Percentiles rank a stretch among this genome's conserved stretches.
Evolutionary conservation across 2,888 invertebrate species (phyloP).

Genomic region (Drosophila neutralis): DNA sequence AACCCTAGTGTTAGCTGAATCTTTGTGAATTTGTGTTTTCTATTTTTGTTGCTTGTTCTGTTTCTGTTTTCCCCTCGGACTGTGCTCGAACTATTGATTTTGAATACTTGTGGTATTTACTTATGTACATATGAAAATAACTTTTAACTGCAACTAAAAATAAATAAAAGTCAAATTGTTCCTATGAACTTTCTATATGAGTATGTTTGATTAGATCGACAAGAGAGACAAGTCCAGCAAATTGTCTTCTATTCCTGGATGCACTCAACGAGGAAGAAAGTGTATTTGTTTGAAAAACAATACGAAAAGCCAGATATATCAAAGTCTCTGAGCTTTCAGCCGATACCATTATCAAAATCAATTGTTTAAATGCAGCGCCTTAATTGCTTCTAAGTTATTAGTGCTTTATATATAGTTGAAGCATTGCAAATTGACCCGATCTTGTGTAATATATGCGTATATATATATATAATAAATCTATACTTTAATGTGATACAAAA

Average conservation of each 20-base stretch:
- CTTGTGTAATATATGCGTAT: slow-evolving; percentile 67
- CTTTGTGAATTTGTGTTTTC: slow-evolving; percentile 33
- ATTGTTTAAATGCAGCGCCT: slow-evolving; percentile 23
- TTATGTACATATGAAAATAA: slow-evolving; percentile 22
- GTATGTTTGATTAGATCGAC: slow-evolving; percentile 7
- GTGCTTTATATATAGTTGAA: slow-evolving; percentile 61
- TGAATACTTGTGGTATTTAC: slow-evolving; percentile 25
- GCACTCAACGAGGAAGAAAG: not conserved
- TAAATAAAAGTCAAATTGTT: slow-evolving; percentile 27
- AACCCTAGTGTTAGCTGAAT: slow-evolving; percentile 64
- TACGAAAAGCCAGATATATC: not conserved
- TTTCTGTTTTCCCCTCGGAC: slow-evolving; percentile 18
- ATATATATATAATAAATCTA: slow-evolving; percentile 42
- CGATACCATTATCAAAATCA: slow-evolving; percentile 24
- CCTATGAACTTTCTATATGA: slow-evolving; percentile 18
- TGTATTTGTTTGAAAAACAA: not conserved
- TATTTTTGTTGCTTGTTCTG: slow-evolving; percentile 11
- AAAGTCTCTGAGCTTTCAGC: not conserved
- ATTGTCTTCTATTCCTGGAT: not conserved
- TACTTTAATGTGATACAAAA: slow-evolving; percentile 77
- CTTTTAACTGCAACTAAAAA: slow-evolving; percentile 10
- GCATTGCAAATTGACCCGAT: slow-evolving; percentile 21
- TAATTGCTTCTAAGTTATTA: slow-evolving; percentile 47
- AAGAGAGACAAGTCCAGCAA: not conserved
- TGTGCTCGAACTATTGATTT: slow-evolving; percentile 33